Percentiles rank a stretch among this genome's conserved stretches.
These are phyloP conservation scores for Lophotriccus pileatus DNA, from an alignment of 2,797 vertebrate species.

Conservation along the genomic window DNA sequence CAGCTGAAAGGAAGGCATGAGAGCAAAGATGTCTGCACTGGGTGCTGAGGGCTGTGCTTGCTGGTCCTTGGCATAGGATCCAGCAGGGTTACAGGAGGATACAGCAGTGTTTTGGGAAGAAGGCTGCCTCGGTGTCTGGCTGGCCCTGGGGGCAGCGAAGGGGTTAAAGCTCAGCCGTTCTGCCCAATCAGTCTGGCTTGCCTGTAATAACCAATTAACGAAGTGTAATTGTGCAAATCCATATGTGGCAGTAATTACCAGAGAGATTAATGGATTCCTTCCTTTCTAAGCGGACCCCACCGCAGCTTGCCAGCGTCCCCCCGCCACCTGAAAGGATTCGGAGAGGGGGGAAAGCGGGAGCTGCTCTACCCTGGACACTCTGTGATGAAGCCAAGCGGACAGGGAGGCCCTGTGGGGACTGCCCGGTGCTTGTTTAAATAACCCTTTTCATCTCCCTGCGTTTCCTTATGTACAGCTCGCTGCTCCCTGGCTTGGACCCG, in stretches of 20 bases:
- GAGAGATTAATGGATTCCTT: conserved; percentile 69
- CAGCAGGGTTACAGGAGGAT: neutral
- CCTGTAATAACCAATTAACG: conserved; percentile 63
- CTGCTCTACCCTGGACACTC: neutral
- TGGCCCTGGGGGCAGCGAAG: neutral
- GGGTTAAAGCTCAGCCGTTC: conserved; percentile 40
- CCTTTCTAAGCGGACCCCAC: neutral
- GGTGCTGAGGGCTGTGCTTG: neutral
- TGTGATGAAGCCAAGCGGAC: neutral
- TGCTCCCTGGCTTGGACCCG: neutral
- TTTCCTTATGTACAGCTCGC: neutral
- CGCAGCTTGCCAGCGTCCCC: neutral
- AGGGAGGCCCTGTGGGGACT: conserved; percentile 1
- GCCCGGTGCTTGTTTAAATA: conserved; percentile 35
- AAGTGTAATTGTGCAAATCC: conserved; percentile 68
- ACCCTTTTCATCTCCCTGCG: conserved; percentile 28
- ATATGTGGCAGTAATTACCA: conserved; percentile 68
- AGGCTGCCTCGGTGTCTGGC: neutral
- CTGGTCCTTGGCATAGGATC: neutral
- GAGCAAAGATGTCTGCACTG: neutral
- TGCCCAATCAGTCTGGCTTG: conserved; percentile 43
- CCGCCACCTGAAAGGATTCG: neutral
- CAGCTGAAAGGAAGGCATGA: neutral
- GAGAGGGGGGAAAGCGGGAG: neutral
- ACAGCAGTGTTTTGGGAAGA: neutral